Conservation (phyloP, 2,113 vertebrate species). For the Onychostruthus taczanowskii region DNA sequence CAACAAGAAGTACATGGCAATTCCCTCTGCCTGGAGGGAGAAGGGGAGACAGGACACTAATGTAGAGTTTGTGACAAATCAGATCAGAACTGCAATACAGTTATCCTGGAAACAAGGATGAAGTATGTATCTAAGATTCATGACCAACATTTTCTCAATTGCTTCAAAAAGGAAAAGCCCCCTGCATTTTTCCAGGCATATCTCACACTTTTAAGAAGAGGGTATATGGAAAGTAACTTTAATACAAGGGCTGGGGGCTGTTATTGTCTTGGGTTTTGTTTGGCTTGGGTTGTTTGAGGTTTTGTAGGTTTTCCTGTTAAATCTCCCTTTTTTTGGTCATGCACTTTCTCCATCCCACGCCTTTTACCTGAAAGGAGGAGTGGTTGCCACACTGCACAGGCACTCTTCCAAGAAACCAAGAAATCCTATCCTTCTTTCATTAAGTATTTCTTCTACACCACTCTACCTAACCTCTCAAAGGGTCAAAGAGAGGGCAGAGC, state of each 20-base stretch:
- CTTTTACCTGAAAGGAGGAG: neutral
- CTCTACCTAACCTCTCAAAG: neutral
- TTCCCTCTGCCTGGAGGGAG: neutral
- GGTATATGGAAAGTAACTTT: neutral
- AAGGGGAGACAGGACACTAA: neutral
- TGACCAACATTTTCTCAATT: neutral
- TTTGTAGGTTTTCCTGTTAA: neutral
- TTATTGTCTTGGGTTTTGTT: neutral
- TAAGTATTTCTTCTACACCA: neutral
- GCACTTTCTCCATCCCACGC: too few species aligned
- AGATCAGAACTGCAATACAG: neutral
- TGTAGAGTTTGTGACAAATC: rapidly evolving
- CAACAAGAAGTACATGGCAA: neutral
- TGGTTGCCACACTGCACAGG: neutral
- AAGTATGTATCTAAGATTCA: neutral
- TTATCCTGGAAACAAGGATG: neutral
- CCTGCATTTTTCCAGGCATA: neutral
- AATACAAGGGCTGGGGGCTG: neutral
- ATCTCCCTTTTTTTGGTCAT: neutral
- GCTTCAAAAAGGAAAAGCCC: neutral
- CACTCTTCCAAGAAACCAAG: neutral
- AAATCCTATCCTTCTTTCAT: neutral
- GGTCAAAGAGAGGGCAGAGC: neutral
- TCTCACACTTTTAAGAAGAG: neutral
- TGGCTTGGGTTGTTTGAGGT: neutral